Evolutionary conservation across 2,888 invertebrate species (phyloP).

Genomic region (Sphaerophoria taeniata): DNA sequence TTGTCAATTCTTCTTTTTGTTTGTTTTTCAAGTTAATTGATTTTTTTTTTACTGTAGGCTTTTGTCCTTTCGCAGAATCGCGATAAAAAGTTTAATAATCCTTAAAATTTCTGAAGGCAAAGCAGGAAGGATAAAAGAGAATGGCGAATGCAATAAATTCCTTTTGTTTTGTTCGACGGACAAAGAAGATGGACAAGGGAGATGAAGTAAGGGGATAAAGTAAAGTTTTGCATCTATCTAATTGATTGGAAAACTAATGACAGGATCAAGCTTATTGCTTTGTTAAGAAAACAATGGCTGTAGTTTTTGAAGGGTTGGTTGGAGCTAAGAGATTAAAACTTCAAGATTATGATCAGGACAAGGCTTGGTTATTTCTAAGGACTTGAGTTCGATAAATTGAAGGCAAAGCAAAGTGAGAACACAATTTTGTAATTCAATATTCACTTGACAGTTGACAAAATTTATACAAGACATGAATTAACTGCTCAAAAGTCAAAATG

Average conservation of each 20-base stretch:
- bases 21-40: constrained; percentile 58
- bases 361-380: constrained; percentile 4
- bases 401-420: not conserved
- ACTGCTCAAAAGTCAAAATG: too few relatives aligned
- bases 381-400: constrained; percentile 4
- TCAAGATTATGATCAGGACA: constrained; percentile 2
- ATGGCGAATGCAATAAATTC: constrained; percentile 14
- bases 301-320: not conserved
- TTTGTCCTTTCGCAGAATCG: constrained; percentile 6
- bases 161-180: constrained; percentile 21
- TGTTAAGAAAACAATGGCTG: constrained; percentile 22
- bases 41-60: constrained; percentile 51
- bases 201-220: not conserved
- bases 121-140: constrained; percentile 30
- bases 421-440: too few relatives aligned
- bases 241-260: constrained; percentile 59
- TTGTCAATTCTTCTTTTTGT: constrained; percentile 2
- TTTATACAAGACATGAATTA: too few relatives aligned
- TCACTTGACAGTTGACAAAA: too few relatives aligned
- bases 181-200: not conserved
- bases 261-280: constrained; percentile 42
- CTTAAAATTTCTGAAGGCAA: constrained; percentile 24
- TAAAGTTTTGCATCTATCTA: constrained; percentile 47
- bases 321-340: not conserved
- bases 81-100: constrained; percentile 34